Conservation (phyloP, 2,888 invertebrate species). For the Heteromyza rotundicornis region DNA sequence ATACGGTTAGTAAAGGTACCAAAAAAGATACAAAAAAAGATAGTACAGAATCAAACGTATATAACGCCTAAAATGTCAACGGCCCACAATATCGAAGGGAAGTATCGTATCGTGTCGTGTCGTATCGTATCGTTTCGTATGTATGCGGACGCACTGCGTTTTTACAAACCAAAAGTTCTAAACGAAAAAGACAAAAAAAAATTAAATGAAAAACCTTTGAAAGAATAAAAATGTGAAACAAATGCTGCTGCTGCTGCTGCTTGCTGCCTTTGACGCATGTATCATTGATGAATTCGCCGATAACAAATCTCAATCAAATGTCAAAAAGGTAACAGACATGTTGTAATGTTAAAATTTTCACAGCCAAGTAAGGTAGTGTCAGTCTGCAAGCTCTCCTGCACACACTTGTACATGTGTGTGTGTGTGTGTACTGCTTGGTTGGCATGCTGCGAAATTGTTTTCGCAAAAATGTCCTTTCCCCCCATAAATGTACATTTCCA, state of each 20-base stretch:
- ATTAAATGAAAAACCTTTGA: not conserved
- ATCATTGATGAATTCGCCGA: constrained; percentile 59
- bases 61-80: constrained; percentile 48
- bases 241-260: not conserved
- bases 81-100: constrained; percentile 12
- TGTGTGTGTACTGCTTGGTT: constrained; percentile 19
- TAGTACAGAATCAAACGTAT: constrained; percentile 28
- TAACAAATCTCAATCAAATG: constrained; percentile 63
- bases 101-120: no score
- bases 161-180: not conserved
- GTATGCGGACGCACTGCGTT: not conserved
- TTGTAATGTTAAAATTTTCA: constrained; percentile 59
- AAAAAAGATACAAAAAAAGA: constrained; percentile 5
- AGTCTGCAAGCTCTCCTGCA: constrained; percentile 32
- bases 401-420: not conserved
- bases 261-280: constrained; percentile 45
- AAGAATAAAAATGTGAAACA: not conserved
- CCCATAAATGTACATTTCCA: not conserved
- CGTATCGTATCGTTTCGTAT: no score
- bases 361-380: constrained; percentile 31
- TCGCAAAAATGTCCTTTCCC: constrained; percentile 20
- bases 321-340: constrained; percentile 62
- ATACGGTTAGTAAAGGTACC: not conserved
- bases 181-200: not conserved
- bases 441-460: constrained; percentile 46